A percentile compares a stretch with the other conserved stretches of the same genome.
Evolutionary conservation across 2,888 invertebrate genomes (phyloP).

Genomic region (Mimachlamys varia): DNA sequence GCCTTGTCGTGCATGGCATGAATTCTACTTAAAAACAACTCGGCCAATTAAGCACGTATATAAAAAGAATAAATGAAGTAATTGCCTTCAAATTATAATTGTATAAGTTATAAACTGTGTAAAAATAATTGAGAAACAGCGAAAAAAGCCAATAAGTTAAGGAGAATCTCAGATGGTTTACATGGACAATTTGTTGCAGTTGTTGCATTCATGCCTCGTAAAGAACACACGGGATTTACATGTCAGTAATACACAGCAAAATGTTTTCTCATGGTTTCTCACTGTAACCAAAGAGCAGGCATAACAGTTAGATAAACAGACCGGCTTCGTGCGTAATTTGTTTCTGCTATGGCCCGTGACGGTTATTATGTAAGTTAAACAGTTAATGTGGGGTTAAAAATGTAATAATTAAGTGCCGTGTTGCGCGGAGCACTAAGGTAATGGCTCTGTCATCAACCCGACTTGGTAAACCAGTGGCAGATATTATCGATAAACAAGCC

Average conservation of each 20-base stretch:
- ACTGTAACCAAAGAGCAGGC: constrained; percentile 22
- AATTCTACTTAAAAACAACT: background rate
- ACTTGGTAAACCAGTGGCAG: background rate
- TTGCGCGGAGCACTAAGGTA: background rate
- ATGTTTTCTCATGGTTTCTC: constrained; percentile 30
- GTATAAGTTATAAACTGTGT: background rate
- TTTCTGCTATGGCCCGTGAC: constrained; percentile 4
- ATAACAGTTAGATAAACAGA: constrained; percentile 2
- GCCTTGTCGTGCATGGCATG: background rate
- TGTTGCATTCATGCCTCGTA: constrained; percentile 31
- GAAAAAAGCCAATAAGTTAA: background rate
- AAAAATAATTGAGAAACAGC: constrained; percentile 17
- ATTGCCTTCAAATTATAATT: background rate
- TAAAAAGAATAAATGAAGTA: constrained; percentile 14
- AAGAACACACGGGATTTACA: background rate
- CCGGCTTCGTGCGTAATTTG: background rate
- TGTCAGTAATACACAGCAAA: background rate
- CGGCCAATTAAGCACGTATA: background rate
- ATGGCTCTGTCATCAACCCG: background rate
- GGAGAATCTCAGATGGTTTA: background rate
- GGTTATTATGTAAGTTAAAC: constrained; percentile 32
- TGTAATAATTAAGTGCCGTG: constrained; percentile 13
- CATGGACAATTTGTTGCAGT: constrained; percentile 34
- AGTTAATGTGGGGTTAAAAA: constrained; percentile 29
- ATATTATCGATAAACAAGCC: constrained; percentile 21